Percentiles rank a stretch among this genome's conserved stretches.
These are phyloP conservation scores for Bombus difficillimus DNA, from an alignment of 1,140 invertebrate genomes.

Conservation along the genomic window DNA sequence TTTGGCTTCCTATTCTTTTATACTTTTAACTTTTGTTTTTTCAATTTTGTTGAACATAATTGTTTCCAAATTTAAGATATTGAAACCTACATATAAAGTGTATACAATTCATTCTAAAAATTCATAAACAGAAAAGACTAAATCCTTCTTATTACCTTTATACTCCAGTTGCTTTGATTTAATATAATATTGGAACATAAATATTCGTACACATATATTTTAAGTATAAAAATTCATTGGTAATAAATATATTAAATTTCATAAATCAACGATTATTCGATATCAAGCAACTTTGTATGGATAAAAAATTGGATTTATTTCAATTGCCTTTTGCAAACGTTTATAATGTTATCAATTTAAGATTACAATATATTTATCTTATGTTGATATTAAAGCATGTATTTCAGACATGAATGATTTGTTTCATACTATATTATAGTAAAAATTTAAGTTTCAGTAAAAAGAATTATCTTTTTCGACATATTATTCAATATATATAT, in stretches of 20 bases:
- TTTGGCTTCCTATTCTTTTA: constrained; percentile 70
- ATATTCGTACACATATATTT: constrained; percentile 47
- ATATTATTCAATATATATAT: constrained; percentile 24
- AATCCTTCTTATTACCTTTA: constrained; percentile 63
- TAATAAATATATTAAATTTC: constrained; percentile 46
- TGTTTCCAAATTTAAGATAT: not conserved
- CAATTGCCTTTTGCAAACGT: not conserved
- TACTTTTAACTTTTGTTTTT: constrained; percentile 14
- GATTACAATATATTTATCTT: constrained; percentile 11
- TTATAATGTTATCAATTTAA: constrained; percentile 21
- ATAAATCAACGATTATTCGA: constrained; percentile 28
- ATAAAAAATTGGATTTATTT: constrained; percentile 16
- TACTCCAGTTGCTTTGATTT: constrained; percentile 49
- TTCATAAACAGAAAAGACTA: not conserved
- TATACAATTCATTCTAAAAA: not conserved
- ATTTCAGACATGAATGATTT: constrained; percentile 13
- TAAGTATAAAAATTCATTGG: constrained; percentile 27
- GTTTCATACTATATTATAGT: constrained; percentile 16
- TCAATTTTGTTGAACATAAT: not conserved
- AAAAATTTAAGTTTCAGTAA: not conserved
- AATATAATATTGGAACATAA: constrained; percentile 10
- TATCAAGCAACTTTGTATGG: constrained; percentile 24
- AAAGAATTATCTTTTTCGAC: constrained; percentile 5
- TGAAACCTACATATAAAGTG: not conserved
- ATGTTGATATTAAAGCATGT: constrained; percentile 8